Conservation (phyloP, 2,797 vertebrate genomes). For the Sebastes umbrosus region DNA sequence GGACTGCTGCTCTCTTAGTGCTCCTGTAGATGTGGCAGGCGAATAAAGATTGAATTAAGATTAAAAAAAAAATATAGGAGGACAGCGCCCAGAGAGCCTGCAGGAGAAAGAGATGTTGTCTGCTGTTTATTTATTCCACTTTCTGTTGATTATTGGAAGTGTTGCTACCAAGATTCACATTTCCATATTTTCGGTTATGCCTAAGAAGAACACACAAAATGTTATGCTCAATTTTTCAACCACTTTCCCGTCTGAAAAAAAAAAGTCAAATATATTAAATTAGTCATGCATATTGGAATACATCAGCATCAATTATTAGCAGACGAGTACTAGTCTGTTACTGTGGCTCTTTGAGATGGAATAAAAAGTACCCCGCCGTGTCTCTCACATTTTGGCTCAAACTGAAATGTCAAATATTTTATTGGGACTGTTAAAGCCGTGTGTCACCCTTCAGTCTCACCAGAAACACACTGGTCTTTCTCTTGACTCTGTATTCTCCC, state of each 20-base stretch:
- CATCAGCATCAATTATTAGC: constrained; percentile 21
- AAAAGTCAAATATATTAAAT: constrained; percentile 18
- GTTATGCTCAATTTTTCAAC: neutral
- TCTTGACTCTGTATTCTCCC: constrained; percentile 5
- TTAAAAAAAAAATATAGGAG: constrained; percentile 70
- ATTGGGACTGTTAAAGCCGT: neutral
- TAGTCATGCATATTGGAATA: constrained; percentile 13
- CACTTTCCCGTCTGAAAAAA: constrained; percentile 7
- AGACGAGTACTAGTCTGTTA: neutral
- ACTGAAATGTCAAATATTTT: constrained; percentile 23
- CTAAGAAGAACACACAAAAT: constrained; percentile 7
- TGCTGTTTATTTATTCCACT: constrained; percentile 74
- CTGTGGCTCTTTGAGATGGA: constrained; percentile 1
- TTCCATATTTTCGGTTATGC: constrained; percentile 60
- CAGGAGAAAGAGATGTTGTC: constrained; percentile 78
- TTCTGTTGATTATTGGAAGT: constrained; percentile 73
- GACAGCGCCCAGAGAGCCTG: constrained; percentile 69
- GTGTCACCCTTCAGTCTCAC: constrained; percentile 29
- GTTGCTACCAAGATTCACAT: constrained; percentile 50
- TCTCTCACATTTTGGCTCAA: constrained; percentile 6
- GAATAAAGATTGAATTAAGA: constrained; percentile 87
- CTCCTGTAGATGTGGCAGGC: constrained; percentile 76
- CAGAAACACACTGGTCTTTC: constrained; percentile 5
- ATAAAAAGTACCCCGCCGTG: constrained; percentile 7
- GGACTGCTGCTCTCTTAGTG: constrained; percentile 79